Conservation (phyloP, 2,797 vertebrate species). For the Crossoptilon crossoptilon region DNA sequence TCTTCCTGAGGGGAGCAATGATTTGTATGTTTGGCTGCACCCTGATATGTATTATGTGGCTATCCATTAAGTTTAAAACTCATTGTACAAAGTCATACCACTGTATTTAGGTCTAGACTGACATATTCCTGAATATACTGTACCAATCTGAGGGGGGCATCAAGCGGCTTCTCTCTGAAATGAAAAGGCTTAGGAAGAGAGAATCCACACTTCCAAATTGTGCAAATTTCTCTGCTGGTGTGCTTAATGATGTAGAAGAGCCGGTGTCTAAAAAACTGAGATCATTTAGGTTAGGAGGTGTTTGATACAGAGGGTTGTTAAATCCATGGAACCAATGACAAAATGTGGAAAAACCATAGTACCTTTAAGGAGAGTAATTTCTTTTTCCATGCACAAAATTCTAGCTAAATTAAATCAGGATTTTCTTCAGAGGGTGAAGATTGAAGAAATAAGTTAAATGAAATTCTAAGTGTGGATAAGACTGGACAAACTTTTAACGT, state of each 20-base stretch:
- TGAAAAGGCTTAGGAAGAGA: background rate
- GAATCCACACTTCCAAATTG: background rate
- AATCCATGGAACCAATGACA: background rate
- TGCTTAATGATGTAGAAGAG: background rate
- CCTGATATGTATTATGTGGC: background rate
- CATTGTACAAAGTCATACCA: background rate
- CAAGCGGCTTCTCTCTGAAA: background rate
- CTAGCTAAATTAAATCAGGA: background rate
- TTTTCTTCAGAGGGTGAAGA: background rate
- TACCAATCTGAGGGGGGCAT: background rate
- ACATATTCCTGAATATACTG: background rate
- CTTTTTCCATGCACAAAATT: background rate
- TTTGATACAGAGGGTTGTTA: background rate
- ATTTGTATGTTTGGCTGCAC: background rate
- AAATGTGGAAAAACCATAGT: background rate
- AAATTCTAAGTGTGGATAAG: accelerated
- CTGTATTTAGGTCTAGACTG: background rate
- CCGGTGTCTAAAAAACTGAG: background rate
- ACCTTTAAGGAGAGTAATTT: background rate
- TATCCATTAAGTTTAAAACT: background rate
- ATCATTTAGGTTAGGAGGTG: background rate
- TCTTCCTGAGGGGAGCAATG: background rate
- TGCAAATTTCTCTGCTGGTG: accelerated
- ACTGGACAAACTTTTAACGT: too few relatives aligned
- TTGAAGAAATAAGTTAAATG: background rate